A percentile compares a stretch with the other conserved stretches of the same genome.
phyloP scores from a whole-genome alignment of 2,888 invertebrate genomes.

The Sarcophaga carnaria region DNA sequence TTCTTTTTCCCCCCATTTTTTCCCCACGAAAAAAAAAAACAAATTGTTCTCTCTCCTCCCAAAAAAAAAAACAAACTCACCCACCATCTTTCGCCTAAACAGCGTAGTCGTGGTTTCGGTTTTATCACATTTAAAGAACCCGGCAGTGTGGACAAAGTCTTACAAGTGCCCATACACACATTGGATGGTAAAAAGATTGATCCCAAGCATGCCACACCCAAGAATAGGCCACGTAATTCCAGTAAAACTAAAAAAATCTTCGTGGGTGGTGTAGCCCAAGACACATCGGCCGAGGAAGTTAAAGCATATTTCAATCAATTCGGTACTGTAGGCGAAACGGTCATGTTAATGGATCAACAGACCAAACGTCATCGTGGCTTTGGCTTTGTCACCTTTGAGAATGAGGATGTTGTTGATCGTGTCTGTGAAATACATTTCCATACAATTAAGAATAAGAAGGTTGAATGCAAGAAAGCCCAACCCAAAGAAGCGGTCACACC shows the following conservation, averaged over 20 bases:
- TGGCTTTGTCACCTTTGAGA: conserved; percentile 95
- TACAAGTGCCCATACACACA: conserved; percentile 94
- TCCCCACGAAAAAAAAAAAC: neutral
- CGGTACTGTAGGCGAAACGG: conserved; percentile 94
- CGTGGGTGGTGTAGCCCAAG: conserved; percentile 95
- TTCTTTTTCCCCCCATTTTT: conserved; percentile 23
- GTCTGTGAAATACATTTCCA: conserved; percentile 97
- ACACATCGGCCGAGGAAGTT: conserved; percentile 95
- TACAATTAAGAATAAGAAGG: conserved; percentile 95
- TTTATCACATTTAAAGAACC: conserved; percentile 97
- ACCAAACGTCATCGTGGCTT: conserved; percentile 95
- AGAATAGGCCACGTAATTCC: conserved; percentile 92
- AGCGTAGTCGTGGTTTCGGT: conserved; percentile 96
- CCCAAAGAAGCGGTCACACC: conserved; percentile 93
- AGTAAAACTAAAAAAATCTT: conserved; percentile 96
- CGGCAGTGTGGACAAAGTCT: conserved; percentile 93
- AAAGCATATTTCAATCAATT: conserved; percentile 95
- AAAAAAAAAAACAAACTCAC: neutral
- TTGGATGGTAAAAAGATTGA: conserved; percentile 97
- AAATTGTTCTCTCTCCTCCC: neutral
- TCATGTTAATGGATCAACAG: conserved; percentile 97
- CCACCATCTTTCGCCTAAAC: conserved; percentile 74
- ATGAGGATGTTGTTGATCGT: conserved; percentile 94
- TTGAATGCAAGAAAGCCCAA: conserved; percentile 95
- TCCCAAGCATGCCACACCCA: conserved; percentile 96